Evolutionary conservation across 2,888 invertebrate genomes (phyloP), one percentile per base, ranked within the genome.

Genomic region (Erynnis tages): DNA sequence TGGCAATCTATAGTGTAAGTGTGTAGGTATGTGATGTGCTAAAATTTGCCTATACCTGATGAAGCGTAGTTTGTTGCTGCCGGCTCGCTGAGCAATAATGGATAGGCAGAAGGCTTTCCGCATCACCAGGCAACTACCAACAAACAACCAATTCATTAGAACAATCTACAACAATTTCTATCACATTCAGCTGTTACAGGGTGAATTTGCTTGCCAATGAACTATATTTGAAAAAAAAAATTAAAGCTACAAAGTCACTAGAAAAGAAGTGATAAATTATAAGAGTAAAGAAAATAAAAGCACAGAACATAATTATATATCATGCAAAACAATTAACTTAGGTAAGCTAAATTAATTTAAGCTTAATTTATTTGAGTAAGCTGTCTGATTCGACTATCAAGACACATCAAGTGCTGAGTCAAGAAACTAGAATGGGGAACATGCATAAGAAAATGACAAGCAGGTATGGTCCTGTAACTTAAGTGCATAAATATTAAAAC

Each of bases 11-110:
- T 48, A 11, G 43, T 48, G 21, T 60, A 65, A 57, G 49, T 57
- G 55, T 60, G 59, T 57, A 58, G 54, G 52, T 59, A 62, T 56
- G 44, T 56, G 69, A 76, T 79, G 71, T 65, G 65, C 81, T 79
- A 84, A 83, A 85, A 83, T 85, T 81, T 83, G 82, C 88, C 88
- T 88, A 86, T 89, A 89, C 89, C 89, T 89, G 89, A 88, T 89
- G 90, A 85, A 90, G 90, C 82, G 90, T 86, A 89, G 90, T 87
- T 89, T 90, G 90, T 88, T 90, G 90, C 88, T 90, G 90, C 88
- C 90, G 90, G 88, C 89, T 89, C 90, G 90, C 90, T 89, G 90
- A 90, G 90, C 90, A 90, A 90, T 90, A 90, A 90, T 90, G 90
- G 83, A 90, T 90, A 82, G 90, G 90, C 89, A 90, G 90, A 89